These are phyloP conservation scores for Hylaeus anthracinus DNA, from an alignment of 1,140 invertebrate species.

Conservation along the genomic window DNA sequence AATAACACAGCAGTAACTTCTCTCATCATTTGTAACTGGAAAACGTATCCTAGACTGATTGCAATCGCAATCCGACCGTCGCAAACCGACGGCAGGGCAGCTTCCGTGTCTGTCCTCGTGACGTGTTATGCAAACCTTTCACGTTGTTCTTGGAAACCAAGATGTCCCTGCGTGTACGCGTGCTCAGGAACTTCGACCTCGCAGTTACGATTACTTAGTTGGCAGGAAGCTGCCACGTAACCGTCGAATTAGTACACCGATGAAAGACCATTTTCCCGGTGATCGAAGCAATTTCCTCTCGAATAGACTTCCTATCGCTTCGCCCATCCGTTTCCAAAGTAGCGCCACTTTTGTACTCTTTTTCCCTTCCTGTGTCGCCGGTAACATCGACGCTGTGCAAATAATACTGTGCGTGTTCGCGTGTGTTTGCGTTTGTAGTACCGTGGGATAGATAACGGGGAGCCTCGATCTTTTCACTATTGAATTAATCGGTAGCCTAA, in stretches of 20 bases:
- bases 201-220: constrained; percentile 6
- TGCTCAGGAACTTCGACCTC: not conserved
- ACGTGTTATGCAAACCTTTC: constrained; percentile 22
- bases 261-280: constrained; percentile 53
- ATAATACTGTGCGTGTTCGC: not conserved
- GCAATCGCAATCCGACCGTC: not conserved
- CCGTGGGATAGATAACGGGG: not conserved
- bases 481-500: too few species aligned
- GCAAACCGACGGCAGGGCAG: not conserved
- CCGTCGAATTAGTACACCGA: constrained; percentile 50
- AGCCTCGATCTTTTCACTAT: too few species aligned
- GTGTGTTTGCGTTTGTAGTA: not conserved
- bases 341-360: not conserved
- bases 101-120: not conserved
- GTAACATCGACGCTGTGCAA: not conserved
- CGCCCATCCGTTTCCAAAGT: not conserved
- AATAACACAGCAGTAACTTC: too few species aligned
- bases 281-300: constrained; percentile 45
- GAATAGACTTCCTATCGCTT: constrained; percentile 13
- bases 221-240: constrained; percentile 43
- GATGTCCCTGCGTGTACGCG: not conserved
- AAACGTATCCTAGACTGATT: too few species aligned
- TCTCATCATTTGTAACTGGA: too few species aligned
- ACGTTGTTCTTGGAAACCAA: not conserved
- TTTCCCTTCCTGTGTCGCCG: too few species aligned